Evolutionary conservation across 2,797 vertebrate genomes (phyloP).

Genomic region (Dendrocincla fuliginosa): DNA sequence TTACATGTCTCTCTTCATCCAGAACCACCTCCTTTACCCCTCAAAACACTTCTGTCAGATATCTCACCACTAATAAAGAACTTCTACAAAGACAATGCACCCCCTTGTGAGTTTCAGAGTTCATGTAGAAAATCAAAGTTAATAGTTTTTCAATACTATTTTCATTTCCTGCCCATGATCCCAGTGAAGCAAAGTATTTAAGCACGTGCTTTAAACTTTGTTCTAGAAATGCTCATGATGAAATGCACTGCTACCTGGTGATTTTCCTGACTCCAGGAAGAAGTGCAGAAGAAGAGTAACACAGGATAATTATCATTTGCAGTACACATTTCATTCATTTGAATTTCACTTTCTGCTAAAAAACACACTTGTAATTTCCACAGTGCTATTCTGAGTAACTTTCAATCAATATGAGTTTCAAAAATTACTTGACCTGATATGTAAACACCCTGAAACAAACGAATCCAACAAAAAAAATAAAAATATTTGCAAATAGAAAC

Average conservation of each 20-base stretch:
- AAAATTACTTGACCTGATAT: not conserved
- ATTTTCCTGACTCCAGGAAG: not conserved
- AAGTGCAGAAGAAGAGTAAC: not conserved
- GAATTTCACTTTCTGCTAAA: slow-evolving; percentile 31
- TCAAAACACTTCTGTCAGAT: not conserved
- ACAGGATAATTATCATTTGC: not conserved
- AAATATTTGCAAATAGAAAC: slow-evolving; percentile 61
- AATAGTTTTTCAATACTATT: slow-evolving; percentile 40
- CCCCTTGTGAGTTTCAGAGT: not conserved
- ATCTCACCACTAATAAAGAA: not conserved
- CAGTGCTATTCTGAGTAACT: slow-evolving; percentile 45
- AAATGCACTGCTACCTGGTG: not conserved
- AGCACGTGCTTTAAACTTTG: slow-evolving; percentile 34
- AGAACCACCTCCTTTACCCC: not conserved
- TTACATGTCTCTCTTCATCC: not conserved
- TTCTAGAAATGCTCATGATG: not conserved
- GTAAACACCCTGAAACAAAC: slow-evolving; percentile 69
- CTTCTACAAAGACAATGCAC: not conserved
- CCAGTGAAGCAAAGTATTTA: slow-evolving; percentile 20
- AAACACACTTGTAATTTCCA: slow-evolving; percentile 38
- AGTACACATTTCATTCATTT: not conserved
- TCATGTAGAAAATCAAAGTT: slow-evolving; percentile 23
- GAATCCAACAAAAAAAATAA: slow-evolving; percentile 44
- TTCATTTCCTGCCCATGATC: slow-evolving; percentile 40
- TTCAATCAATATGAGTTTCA: slow-evolving; percentile 60